Evolutionary conservation across 2,888 invertebrate genomes (phyloP).

Genomic region (Malacosoma neustria): DNA sequence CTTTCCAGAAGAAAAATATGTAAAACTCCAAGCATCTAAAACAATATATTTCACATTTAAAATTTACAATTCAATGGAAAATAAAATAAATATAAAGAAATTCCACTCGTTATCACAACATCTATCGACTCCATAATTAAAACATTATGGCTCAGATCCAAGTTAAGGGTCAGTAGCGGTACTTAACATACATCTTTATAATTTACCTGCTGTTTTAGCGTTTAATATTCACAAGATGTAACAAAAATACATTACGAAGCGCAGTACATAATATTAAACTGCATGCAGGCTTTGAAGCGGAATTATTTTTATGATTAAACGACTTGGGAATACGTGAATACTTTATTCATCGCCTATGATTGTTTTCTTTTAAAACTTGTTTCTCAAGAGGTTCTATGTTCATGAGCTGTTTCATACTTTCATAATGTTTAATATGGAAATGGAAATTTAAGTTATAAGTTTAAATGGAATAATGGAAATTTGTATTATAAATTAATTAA

Average conservation of each 20-base stretch:
- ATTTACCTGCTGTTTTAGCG: slow-evolving; percentile 20
- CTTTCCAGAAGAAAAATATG: too few relatives aligned
- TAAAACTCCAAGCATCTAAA: too few relatives aligned
- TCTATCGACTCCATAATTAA: slow-evolving; percentile 2
- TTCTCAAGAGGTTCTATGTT: too few relatives aligned
- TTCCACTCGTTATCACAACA: not conserved
- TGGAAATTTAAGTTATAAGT: too few relatives aligned
- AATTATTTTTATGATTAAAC: not conserved
- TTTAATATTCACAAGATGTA: not conserved
- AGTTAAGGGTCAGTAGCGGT: slow-evolving; percentile 37
- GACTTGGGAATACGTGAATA: too few relatives aligned
- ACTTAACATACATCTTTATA: slow-evolving; percentile 18
- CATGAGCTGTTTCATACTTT: too few relatives aligned
- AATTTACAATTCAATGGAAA: too few relatives aligned
- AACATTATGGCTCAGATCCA: not conserved
- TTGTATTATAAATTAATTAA: too few relatives aligned
- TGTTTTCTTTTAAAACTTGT: too few relatives aligned
- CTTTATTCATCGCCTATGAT: slow-evolving; percentile 12
- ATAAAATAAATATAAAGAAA: not conserved
- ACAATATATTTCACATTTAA: too few relatives aligned
- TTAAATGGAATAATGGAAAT: too few relatives aligned
- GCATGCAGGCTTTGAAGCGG: not conserved
- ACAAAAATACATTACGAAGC: not conserved
- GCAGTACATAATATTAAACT: slow-evolving; percentile 6
- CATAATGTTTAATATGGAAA: too few relatives aligned